Evolutionary conservation across 2,797 vertebrate genomes (phyloP).

Genomic region (Cryptoprocta ferox): DNA sequence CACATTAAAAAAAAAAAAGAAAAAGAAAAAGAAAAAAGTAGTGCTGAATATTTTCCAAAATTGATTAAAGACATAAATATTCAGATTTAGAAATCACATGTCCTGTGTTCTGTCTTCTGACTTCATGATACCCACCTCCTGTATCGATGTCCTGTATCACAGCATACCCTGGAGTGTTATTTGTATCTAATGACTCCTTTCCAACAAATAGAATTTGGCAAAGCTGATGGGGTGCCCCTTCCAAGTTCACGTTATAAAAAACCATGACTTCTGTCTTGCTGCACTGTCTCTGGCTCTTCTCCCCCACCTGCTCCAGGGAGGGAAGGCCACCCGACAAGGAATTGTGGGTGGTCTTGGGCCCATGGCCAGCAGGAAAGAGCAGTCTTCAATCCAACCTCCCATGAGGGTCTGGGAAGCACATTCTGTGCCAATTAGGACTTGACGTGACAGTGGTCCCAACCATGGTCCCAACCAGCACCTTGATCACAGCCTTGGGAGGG

Average conservation of each 20-base stretch:
- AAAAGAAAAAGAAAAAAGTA: neutral
- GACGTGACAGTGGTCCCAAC: neutral
- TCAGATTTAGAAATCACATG: neutral
- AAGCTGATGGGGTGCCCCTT: no score
- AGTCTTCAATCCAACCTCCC: no score
- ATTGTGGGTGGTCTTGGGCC: no score
- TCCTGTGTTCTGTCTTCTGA: neutral
- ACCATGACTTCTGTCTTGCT: neutral
- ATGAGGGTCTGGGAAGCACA: neutral
- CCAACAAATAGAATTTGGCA: neutral
- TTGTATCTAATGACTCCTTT: neutral
- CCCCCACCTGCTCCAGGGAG: neutral
- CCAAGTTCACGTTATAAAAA: no score
- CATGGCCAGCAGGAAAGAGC: neutral
- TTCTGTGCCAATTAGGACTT: fast-evolving
- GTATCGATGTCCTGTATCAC: no score
- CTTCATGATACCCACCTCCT: neutral
- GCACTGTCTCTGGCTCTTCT: neutral
- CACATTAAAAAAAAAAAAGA: neutral
- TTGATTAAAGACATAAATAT: neutral
- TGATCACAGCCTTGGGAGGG: no score
- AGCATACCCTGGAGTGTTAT: neutral
- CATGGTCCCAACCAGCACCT: neutral
- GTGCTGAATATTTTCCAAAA: neutral
- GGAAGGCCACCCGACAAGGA: neutral